phyloP scores from a whole-genome alignment of 1,140 invertebrate genomes.

The Stenopsyche tienmushanensis region DNA sequence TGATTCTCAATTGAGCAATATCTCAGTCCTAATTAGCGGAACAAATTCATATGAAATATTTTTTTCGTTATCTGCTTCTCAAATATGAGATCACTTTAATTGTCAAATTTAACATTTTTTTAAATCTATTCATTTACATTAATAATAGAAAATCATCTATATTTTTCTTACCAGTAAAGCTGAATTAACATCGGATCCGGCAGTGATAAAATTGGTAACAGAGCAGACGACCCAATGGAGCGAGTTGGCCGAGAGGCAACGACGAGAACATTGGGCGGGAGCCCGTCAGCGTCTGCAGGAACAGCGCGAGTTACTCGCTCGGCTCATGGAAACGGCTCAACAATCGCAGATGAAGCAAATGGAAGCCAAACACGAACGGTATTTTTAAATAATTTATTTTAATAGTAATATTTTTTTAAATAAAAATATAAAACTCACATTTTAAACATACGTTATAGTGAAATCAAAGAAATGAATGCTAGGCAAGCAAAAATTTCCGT shows the following conservation, averaged over 20 bases:
- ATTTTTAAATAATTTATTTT: constrained; percentile 24
- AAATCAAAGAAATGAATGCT: constrained; percentile 95
- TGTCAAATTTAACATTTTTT: too few species aligned
- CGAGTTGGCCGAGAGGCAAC: constrained; percentile 82
- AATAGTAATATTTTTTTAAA: background rate
- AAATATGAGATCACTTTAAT: too few species aligned
- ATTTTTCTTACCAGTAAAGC: constrained; percentile 62
- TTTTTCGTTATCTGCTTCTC: too few species aligned
- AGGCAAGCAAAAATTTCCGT: constrained; percentile 95
- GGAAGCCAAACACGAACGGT: constrained; percentile 87
- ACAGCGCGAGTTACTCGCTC: constrained; percentile 81
- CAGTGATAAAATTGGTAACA: constrained; percentile 76
- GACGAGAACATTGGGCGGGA: constrained; percentile 89
- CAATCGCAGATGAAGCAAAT: constrained; percentile 86
- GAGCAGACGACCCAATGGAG: constrained; percentile 95
- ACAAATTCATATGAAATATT: too few species aligned
- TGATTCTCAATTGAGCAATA: too few species aligned
- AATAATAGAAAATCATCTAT: too few species aligned
- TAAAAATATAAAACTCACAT: background rate
- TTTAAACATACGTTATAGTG: constrained; percentile 57
- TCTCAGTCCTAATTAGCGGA: too few species aligned
- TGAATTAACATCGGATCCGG: constrained; percentile 76
- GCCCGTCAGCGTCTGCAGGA: constrained; percentile 80
- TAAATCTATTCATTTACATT: too few species aligned
- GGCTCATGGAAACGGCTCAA: constrained; percentile 85